Base-by-base conservation (phyloP, 2,888 invertebrate species). In the Allolobophora icterica region DNA sequence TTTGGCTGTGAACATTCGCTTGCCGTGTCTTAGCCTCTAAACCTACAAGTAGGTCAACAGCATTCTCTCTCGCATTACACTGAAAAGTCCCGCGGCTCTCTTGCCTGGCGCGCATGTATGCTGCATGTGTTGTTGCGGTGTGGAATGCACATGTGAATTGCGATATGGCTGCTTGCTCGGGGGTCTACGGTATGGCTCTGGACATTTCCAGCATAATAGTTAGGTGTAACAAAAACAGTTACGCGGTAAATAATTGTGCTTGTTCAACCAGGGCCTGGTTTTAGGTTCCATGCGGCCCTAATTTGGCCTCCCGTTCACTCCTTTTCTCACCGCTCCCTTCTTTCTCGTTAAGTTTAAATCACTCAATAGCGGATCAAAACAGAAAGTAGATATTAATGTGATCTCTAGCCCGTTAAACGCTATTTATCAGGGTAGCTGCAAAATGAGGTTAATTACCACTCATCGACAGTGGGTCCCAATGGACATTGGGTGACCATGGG, bases 91-190 rank as follows among this genome's bases (percentile, higher is more conserved):
- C 52, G 52, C 17, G 52, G 52, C 52, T 52, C 52, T 71, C 30
- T n/a, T 71, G 71, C 71, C 71, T 71, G 71, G 71, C n/a, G 71
- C n/a, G 30, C 30, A n/a, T 8, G 11, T n/a, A 71, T 30, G 30
- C 71, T n/a, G 71, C n/a, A 13, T 71, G n/a, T n/a, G 71, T n/a
- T n/a, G 71, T n/a, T 71, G 71, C 30, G 71, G 71, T 71, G 71
- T 71, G 71, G 71, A 71, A 71, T 71, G 71, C 71, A 71, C 71
- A 71, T 71, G 71, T 71, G 71, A 6, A 52, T n/a, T n/a, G 71
- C 71, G 30, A 71, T 71, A n/a, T n/a, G 71, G 71, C 71, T n/a
- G 71, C 71, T 71, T 71, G 71, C 71, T 71, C 8, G 13, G 30
- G 24, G n/a, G 71, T 71, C 30, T 2, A 71, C 71, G 30, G n/a